Base-by-base conservation (phyloP, 1,140 invertebrate genomes). In the Pemphigus obesinymphae region DNA sequence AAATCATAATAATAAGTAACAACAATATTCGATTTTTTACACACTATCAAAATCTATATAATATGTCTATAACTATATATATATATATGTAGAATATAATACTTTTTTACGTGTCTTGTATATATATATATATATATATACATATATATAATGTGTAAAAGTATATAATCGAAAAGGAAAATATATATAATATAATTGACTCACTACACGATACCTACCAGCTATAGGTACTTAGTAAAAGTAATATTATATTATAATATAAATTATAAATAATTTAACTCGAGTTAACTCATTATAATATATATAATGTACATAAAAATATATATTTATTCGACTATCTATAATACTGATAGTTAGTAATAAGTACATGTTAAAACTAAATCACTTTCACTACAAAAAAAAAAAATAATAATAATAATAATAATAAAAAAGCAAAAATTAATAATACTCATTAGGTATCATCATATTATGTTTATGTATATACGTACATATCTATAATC, bases 381-480 rank as follows among this genome's bases (percentile, higher is more conserved):
- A 80, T 80, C 76, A 63, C 76, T 80, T 80, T 80, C 48, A 45
- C 76, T 80, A 63, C 55, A 45, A 40, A 61, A 78, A 61, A 55
- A 68, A 68, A 68, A 26, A 43, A 43, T 15, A 70, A n/a, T 23
- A 23, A 40, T 23, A 43, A 68, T 68, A 34, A 2, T 26, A 55
- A 58, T 29, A 58, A 58, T 8, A 58, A 45, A 11, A 58, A 23
- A 29, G 23, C 11, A 58, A 58, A 11, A 45, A 5, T 6, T 45
- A 45, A 26, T 55, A 55, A 26, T 34, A 17, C 23, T 58, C 1
- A 29, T 11, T 5, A 10, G 20, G 3, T 23, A 50, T n/a, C n/a
- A n/a, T n/a, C n/a, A n/a, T n/a, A n/a, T n/a, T n/a, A n/a, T n/a
- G n/a, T n/a, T n/a, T n/a, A n/a, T n/a, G n/a, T n/a, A n/a, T n/a